Evolutionary conservation across 2,888 invertebrate species (phyloP), one percentile per base, ranked within the genome.

Genomic region (Idaea straminata): DNA sequence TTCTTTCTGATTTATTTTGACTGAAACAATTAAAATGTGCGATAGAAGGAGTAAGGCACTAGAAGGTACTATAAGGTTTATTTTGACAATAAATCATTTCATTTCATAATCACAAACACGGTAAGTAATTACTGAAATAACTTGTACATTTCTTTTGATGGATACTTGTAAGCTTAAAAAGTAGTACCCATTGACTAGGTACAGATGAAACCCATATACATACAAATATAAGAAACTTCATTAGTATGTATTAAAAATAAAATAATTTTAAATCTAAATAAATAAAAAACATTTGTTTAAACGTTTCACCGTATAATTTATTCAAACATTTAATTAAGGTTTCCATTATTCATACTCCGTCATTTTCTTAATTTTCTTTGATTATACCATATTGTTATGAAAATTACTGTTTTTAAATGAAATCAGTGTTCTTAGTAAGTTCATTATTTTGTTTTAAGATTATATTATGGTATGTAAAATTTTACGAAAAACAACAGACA

Each of bases 341-440:
- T 57, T 73, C 69, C 69, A 71, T 71, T 73, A 73, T 71, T 73
- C 71, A 69, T 69, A 66, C 60, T 62, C 64, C 68, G 65, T 69
- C 16, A 70, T 71, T 69, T 71, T 6, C 67, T 71, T 67, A 25
- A 70, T 71, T 69, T 71, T 0, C 67, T 71, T 67, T 70, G 70
- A 71, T 73, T 72, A 66, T 68, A 70, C 68, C 64, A 70, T 67
- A 72, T 73, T 73, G 73, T 73, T 72, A 70, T 68, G 70, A 70
- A 69, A 73, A 73, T 73, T 63, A 47, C 63, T 71, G 62, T 61
- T 63, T 67, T 64, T 66, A 63, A 47, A 47, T 67, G 60, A 57
- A 63, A 61, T 38, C 38, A 64, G 61, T 66, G 61, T 59, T 65
- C 62, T 59, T 59, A 61, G 60, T 57, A 60, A 63, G 47, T 47